Evolutionary conservation across 2,113 vertebrate genomes (phyloP).

Genomic region (Mesocricetus auratus): DNA sequence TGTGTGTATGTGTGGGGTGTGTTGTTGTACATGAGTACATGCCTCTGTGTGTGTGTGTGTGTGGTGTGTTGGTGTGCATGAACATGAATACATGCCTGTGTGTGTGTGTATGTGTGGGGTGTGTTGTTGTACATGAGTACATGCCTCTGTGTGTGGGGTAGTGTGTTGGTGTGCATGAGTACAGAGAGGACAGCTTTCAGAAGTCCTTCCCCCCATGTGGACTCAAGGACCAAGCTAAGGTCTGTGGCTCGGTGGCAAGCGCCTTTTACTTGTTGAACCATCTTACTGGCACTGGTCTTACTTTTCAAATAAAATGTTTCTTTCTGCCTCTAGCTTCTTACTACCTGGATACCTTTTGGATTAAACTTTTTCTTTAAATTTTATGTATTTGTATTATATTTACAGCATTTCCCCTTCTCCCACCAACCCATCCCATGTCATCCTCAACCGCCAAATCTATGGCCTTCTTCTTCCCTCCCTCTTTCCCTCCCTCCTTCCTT

Average conservation of each 20-base stretch:
- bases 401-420: not conserved
- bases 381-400: not conserved
- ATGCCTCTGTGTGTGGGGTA: not conserved
- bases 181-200: not conserved
- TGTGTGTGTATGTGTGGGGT: not conserved
- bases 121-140: not conserved
- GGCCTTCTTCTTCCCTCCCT: not conserved
- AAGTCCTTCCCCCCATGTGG: not conserved
- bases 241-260: not conserved
- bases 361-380: not conserved
- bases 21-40: too few relatives aligned
- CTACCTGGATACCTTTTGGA: not conserved
- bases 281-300: not conserved
- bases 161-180: too few relatives aligned
- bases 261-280: not conserved
- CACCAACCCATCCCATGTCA: not conserved
- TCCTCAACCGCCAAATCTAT: not conserved
- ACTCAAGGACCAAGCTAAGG: not conserved
- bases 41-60: too few relatives aligned
- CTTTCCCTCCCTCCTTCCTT: not conserved
- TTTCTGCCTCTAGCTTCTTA: not conserved
- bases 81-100: too few relatives aligned
- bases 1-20: too few relatives aligned
- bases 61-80: too few relatives aligned
- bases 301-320: not conserved